These are phyloP conservation scores for Paedocypris micromegethes DNA, from an alignment of 2,797 vertebrate genomes.

Conservation along the genomic window DNA sequence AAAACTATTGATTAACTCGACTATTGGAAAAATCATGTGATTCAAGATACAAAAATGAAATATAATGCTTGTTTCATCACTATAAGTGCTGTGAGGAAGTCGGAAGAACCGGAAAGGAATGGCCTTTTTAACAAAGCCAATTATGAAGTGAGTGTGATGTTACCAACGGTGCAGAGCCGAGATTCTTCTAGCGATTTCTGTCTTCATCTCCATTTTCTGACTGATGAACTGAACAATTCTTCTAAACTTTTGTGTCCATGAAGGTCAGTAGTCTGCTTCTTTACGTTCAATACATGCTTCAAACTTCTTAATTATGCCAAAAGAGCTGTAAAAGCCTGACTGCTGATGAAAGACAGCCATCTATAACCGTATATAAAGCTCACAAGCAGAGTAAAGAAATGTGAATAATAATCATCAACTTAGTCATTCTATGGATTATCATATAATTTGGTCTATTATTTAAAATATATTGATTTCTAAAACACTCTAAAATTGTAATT, in stretches of 20 bases:
- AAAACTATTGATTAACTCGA: no score
- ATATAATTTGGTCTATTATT: no score
- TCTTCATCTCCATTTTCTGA: conserved; percentile 63
- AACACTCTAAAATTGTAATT: no score
- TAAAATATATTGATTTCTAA: no score
- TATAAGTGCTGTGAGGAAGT: no score
- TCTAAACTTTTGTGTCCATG: conserved; percentile 60
- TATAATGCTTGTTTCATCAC: no score
- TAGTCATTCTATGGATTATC: no score
- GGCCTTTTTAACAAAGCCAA: conserved; percentile 39
- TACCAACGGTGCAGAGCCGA: conserved; percentile 13
- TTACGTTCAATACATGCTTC: conserved; percentile 68
- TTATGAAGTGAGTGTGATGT: conserved; percentile 34
- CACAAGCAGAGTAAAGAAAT: neutral
- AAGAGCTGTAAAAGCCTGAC: conserved; percentile 58
- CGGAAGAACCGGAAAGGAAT: neutral
- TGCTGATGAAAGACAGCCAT: conserved; percentile 41
- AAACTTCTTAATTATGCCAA: conserved; percentile 77
- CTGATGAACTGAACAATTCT: conserved; percentile 53
- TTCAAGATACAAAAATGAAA: no score
- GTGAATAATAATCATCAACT: no score
- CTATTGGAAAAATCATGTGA: no score
- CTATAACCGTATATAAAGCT: conserved; percentile 6
- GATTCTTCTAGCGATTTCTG: conserved; percentile 58
- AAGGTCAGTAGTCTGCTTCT: conserved; percentile 73